Percentiles rank a stretch among this genome's conserved stretches.
Conservation (phyloP, 2,888 invertebrate species). For the Leucoma salicis region DNA sequence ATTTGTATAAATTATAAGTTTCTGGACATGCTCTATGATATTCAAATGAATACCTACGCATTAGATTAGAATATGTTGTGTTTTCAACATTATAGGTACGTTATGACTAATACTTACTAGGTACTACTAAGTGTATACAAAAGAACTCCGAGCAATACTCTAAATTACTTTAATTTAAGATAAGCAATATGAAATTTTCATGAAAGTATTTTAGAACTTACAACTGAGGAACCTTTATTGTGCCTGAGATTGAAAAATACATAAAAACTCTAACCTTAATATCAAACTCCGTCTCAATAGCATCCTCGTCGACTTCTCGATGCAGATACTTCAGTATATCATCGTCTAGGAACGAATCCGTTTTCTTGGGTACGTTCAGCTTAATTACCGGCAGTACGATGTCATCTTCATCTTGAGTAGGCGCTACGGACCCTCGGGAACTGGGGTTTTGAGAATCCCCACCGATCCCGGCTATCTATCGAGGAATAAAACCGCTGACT, state of each 20-base stretch:
- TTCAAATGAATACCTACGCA: not conserved
- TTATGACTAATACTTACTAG: no score
- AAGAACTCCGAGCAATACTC: no score
- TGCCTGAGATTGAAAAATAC: no score
- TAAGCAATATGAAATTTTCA: no score
- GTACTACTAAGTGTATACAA: no score
- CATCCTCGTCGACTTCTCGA: slow-evolving; percentile 85
- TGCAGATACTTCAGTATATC: slow-evolving; percentile 85
- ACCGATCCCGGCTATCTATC: slow-evolving; percentile 81
- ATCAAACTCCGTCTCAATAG: slow-evolving; percentile 87
- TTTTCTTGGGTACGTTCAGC: slow-evolving; percentile 41
- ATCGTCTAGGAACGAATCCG: slow-evolving; percentile 79
- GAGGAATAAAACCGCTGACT: slow-evolving; percentile 2
- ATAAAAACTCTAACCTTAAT: slow-evolving; percentile 70
- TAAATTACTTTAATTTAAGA: no score
- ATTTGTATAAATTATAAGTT: not conserved
- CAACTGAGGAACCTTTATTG: no score
- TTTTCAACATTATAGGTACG: no score
- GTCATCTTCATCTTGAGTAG: slow-evolving; percentile 61
- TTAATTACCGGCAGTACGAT: slow-evolving; percentile 53
- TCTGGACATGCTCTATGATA: not conserved
- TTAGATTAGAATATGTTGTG: no score
- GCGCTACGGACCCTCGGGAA: slow-evolving; percentile 84
- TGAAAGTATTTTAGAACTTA: no score
- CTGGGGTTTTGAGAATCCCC: slow-evolving; percentile 86